These are phyloP conservation scores for Drosophila subquinaria DNA, from an alignment of 2,888 invertebrate genomes.

Conservation along the genomic window DNA sequence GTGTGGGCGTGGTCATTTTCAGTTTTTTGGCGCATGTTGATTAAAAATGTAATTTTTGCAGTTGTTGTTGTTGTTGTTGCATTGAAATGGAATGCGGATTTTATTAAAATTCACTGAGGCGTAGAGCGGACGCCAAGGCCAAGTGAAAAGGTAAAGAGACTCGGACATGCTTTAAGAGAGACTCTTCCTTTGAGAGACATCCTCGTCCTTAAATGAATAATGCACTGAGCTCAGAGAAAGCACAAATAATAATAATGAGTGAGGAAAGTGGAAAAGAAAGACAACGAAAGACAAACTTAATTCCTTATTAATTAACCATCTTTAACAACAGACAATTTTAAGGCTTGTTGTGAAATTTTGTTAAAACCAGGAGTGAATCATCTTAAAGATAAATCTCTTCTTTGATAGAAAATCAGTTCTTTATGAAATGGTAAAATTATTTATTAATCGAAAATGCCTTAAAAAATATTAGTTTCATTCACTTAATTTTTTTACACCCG, in stretches of 20 bases:
- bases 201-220: constrained; percentile 28
- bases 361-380: no score
- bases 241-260: not conserved
- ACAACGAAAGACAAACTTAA: not conserved
- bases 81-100: constrained; percentile 53
- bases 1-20: constrained; percentile 29
- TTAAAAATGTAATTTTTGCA: constrained; percentile 52
- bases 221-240: constrained; percentile 1
- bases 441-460: no score
- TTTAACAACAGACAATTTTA: not conserved
- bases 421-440: no score
- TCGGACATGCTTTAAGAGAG: constrained; percentile 28
- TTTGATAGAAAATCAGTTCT: no score
- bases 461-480: no score
- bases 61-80: constrained; percentile 18
- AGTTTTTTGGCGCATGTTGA: constrained; percentile 40
- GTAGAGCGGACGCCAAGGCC: constrained; percentile 16
- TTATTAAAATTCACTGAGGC: constrained; percentile 57
- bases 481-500: no score
- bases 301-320: not conserved
- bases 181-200: constrained; percentile 3
- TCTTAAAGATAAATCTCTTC: no score
- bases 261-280: not conserved
- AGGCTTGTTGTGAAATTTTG: no score
- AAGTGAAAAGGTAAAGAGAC: constrained; percentile 16